phyloP scores from a whole-genome alignment of 2,888 invertebrate genomes.

The Neoscelio sp. region DNA sequence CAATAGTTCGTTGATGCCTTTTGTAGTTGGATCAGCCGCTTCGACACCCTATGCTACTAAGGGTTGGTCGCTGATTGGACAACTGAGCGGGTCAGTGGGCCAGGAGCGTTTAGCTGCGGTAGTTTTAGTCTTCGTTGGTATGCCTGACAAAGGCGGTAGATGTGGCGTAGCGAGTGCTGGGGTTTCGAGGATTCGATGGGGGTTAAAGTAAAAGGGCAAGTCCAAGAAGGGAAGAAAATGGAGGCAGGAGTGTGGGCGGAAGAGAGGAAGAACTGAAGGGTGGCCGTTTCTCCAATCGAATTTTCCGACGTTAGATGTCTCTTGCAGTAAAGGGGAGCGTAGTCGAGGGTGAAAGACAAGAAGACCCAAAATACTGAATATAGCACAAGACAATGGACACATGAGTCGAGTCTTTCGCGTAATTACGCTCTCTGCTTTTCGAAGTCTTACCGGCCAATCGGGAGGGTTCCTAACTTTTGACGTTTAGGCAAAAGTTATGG shows the following conservation, averaged over 20 bases:
- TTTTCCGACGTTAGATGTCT: conserved; percentile 48
- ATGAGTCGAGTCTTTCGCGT: conserved; percentile 28
- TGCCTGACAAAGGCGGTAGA: conserved; percentile 45
- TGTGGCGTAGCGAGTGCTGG: conserved; percentile 62
- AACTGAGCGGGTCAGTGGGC: conserved; percentile 78
- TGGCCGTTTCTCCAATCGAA: conserved; percentile 46
- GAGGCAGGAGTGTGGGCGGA: conserved; percentile 43
- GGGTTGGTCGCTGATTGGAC: conserved; percentile 70
- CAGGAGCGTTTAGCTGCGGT: conserved; percentile 68
- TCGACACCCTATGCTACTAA: conserved; percentile 42
- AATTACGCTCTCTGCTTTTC: conserved; percentile 34
- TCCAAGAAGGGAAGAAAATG: conserved; percentile 50
- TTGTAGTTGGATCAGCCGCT: neutral
- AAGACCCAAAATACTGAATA: conserved; percentile 46
- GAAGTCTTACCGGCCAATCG: neutral
- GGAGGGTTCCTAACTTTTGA: conserved; percentile 1
- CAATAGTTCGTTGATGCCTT: neutral
- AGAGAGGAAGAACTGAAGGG: conserved; percentile 29
- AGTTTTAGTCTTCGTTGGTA: conserved; percentile 51
- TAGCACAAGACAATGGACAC: conserved; percentile 41
- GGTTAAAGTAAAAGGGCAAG: conserved; percentile 59
- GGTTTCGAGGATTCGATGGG: conserved; percentile 52
- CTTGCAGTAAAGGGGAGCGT: conserved; percentile 16
- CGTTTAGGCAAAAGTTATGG: neutral
- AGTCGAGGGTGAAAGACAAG: conserved; percentile 18